A percentile compares a stretch with the other conserved stretches of the same genome.
Conservation (phyloP, 2,888 invertebrate species). For the Gari tellinella region DNA sequence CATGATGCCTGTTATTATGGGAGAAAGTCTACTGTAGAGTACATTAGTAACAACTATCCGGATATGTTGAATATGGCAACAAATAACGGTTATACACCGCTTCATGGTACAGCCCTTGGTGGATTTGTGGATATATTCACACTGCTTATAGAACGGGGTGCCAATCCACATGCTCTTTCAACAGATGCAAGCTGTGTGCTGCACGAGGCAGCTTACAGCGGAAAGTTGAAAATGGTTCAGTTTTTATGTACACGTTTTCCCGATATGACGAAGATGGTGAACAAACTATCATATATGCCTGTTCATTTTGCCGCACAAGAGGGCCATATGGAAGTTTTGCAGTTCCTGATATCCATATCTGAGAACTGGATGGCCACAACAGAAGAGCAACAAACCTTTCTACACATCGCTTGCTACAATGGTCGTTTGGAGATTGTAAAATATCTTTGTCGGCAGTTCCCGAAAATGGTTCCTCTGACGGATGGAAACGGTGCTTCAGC, state of each 20-base stretch:
- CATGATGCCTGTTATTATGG: conserved; percentile 59
- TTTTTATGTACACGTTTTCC: conserved; percentile 30
- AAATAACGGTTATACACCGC: conserved; percentile 35
- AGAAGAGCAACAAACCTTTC: conserved; percentile 45
- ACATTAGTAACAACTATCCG: conserved; percentile 23
- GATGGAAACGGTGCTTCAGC: conserved; percentile 37
- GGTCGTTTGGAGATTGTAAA: conserved; percentile 33
- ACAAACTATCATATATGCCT: conserved; percentile 32
- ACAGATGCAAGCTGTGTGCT: conserved; percentile 50
- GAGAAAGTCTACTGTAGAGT: conserved; percentile 30
- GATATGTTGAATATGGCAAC: conserved; percentile 31
- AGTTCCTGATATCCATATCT: conserved; percentile 8
- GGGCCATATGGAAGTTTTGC: conserved; percentile 40
- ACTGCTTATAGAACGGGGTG: conserved; percentile 13
- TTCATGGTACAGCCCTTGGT: conserved; percentile 50
- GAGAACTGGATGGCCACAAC: conserved; percentile 13
- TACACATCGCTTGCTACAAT: conserved; percentile 56
- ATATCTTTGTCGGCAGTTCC: conserved; percentile 30
- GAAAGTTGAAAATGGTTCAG: conserved; percentile 46
- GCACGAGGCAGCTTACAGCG: conserved; percentile 55
- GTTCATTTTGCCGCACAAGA: conserved; percentile 55
- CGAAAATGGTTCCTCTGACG: conserved; percentile 12
- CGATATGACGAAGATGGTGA: conserved; percentile 20
- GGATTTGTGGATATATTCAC: conserved; percentile 42
- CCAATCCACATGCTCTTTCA: conserved; percentile 30